Evolutionary conservation across 1,140 invertebrate species (phyloP).

Genomic region (Halotydeus destructor): DNA sequence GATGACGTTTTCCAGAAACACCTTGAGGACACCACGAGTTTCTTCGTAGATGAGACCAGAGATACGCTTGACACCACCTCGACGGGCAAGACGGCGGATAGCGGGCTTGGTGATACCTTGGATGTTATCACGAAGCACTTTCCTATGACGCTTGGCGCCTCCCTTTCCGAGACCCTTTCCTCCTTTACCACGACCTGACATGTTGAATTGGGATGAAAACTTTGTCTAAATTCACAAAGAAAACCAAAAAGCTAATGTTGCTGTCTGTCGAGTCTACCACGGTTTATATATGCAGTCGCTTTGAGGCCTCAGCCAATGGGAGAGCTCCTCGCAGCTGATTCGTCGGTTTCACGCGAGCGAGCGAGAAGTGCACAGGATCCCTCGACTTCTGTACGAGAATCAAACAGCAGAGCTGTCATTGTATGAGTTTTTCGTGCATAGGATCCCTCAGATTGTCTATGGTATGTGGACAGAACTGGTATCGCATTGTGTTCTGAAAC

Average conservation of each 20-base stretch:
- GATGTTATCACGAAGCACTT: conserved; percentile 44
- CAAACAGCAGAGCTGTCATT: too few species aligned
- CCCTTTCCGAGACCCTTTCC: conserved; percentile 27
- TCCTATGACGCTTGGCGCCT: conserved; percentile 26
- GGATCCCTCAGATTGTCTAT: too few species aligned
- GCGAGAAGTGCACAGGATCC: too few species aligned
- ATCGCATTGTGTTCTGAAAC: too few species aligned
- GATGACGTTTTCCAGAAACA: conserved; percentile 60
- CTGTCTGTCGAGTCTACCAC: too few species aligned
- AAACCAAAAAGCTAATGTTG: not conserved
- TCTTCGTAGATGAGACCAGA: conserved; percentile 52
- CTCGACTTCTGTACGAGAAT: too few species aligned
- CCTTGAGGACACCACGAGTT: conserved; percentile 43
- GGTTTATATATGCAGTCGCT: too few species aligned
- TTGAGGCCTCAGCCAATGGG: too few species aligned
- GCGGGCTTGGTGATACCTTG: conserved; percentile 46
- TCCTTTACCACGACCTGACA: conserved; percentile 26
- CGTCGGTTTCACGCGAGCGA: too few species aligned
- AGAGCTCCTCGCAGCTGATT: too few species aligned
- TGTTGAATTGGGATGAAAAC: conserved; percentile 9
- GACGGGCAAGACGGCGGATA: conserved; percentile 39
- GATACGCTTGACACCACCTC: conserved; percentile 52
- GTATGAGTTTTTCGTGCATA: too few species aligned
- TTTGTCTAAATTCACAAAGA: not conserved
- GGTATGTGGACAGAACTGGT: too few species aligned